phyloP scores from a whole-genome alignment of 2,888 invertebrate species.

The Hydraecia micacea region DNA sequence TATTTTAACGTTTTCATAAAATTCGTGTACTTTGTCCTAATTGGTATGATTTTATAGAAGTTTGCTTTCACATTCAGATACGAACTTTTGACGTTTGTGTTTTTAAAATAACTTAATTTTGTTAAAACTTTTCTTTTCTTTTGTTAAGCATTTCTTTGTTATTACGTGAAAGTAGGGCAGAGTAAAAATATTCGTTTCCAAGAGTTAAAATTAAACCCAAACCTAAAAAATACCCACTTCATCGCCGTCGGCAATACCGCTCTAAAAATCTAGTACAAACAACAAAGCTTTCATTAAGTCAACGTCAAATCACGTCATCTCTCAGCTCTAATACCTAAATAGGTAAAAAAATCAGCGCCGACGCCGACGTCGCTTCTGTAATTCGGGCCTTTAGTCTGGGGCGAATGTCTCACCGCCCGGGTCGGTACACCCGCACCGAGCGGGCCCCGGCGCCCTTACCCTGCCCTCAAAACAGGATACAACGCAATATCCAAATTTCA shows the following conservation, averaged over 20 bases:
- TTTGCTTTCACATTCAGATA: background rate
- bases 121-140: background rate
- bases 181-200: background rate
- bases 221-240: background rate
- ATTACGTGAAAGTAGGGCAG: background rate
- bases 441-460: slow-evolving; percentile 67
- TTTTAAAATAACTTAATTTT: background rate
- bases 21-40: background rate
- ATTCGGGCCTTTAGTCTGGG: slow-evolving; percentile 55
- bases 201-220: background rate
- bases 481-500: slow-evolving; percentile 38
- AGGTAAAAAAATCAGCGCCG: slow-evolving; percentile 49
- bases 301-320: slow-evolving; percentile 39
- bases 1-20: background rate
- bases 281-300: slow-evolving; percentile 40
- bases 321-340: slow-evolving; percentile 33
- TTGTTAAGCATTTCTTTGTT: background rate
- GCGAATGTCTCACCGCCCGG: slow-evolving; percentile 63
- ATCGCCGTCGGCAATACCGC: background rate
- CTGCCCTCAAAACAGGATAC: slow-evolving; percentile 65
- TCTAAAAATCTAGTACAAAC: slow-evolving; percentile 21
- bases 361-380: slow-evolving; percentile 48
- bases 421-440: slow-evolving; percentile 70
- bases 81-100: background rate
- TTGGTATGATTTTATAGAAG: background rate